phyloP scores from a whole-genome alignment of 2,113 vertebrate genomes.

The Solenodon paradoxus region DNA sequence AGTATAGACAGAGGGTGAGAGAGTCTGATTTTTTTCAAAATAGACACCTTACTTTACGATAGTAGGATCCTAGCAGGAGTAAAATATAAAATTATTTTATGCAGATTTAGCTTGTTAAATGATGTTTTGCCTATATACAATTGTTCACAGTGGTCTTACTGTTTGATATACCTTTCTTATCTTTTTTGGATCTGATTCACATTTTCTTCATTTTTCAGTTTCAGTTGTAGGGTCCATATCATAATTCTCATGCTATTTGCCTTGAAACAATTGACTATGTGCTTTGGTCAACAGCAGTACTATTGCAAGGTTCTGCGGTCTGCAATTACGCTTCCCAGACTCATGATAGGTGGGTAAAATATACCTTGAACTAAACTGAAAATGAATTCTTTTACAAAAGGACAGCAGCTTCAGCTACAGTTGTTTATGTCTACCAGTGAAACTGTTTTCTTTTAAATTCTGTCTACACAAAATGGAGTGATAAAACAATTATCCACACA shows the following conservation, averaged over 20 bases:
- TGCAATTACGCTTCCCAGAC: neutral
- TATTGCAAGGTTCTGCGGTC: neutral
- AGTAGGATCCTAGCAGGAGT: neutral
- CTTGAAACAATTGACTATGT: neutral
- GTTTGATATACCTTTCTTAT: neutral
- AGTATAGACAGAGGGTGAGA: too few relatives aligned
- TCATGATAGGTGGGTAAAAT: neutral
- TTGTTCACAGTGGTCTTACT: accelerated
- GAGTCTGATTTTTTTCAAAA: neutral
- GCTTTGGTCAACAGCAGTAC: neutral
- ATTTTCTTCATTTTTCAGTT: neutral
- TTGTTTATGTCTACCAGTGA: neutral
- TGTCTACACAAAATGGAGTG: neutral
- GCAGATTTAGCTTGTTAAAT: neutral
- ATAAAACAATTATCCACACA: neutral
- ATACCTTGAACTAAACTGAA: neutral
- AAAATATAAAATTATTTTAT: neutral
- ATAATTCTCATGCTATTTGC: neutral
- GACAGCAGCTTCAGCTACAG: neutral
- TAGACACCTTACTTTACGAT: neutral
- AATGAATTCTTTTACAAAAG: neutral
- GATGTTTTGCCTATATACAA: neutral
- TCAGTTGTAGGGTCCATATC: neutral
- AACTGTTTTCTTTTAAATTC: neutral
- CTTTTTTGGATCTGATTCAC: neutral